Percentiles rank a stretch among this genome's conserved stretches.
Conservation (phyloP, 2,888 invertebrate species). For the Orthonychiurus folsomi region DNA sequence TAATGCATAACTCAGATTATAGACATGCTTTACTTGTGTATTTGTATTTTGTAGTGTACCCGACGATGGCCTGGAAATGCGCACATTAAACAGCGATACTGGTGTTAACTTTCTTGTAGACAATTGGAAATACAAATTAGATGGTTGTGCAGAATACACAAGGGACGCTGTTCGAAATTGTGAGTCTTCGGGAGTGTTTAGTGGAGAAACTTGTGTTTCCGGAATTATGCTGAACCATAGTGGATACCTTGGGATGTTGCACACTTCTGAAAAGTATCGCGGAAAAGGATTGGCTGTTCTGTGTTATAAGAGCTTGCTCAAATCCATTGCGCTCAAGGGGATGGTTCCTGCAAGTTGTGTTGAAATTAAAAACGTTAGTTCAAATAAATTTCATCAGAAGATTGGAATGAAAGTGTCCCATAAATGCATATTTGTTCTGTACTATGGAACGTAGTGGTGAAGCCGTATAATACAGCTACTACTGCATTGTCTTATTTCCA, state of each 20-base stretch:
- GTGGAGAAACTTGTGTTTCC: not conserved
- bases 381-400: conserved; percentile 2
- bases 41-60: no score
- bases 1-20: no score
- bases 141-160: not conserved
- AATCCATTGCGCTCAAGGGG: not conserved
- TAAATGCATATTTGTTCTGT: not conserved
- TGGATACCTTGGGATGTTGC: not conserved
- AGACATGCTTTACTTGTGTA: no score
- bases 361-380: not conserved
- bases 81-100: not conserved
- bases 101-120: not conserved
- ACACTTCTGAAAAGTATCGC: not conserved
- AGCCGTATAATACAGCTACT: no score
- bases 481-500: no score
- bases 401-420: conserved; percentile 2
- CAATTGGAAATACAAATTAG: conserved; percentile 1
- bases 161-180: not conserved
- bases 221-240: not conserved
- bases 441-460: not conserved
- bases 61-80: not conserved
- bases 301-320: not conserved
- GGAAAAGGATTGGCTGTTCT: not conserved
- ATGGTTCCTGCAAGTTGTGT: not conserved
- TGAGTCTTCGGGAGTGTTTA: not conserved